Evolutionary conservation across 2,888 invertebrate genomes (phyloP).

Genomic region (Aphodius granarius): DNA sequence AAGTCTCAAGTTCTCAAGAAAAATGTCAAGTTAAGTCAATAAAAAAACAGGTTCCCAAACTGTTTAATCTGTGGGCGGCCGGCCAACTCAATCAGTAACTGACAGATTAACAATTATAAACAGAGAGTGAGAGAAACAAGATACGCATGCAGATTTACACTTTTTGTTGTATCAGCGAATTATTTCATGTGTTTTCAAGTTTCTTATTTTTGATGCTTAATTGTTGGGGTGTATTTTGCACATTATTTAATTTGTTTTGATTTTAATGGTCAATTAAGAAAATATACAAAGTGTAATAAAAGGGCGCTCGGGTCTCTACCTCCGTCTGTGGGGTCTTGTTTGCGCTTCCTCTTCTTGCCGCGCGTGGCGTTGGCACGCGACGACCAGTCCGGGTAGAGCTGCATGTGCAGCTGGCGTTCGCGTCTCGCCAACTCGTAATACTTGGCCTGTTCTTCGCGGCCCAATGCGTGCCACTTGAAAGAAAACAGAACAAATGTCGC

Average conservation of each 20-base stretch:
- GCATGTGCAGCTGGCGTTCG: constrained; percentile 98
- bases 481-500: constrained; percentile 51
- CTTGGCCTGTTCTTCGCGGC: constrained; percentile 98
- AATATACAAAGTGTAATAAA: constrained; percentile 1
- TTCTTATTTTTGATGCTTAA: not conserved
- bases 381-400: constrained; percentile 99
- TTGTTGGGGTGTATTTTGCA: constrained; percentile 25
- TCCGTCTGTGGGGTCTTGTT: constrained; percentile 96
- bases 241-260: constrained; percentile 19
- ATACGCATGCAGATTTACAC: not conserved
- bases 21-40: not conserved
- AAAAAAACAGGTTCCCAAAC: not conserved
- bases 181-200: not conserved
- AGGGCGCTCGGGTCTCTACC: constrained; percentile 63
- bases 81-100: not conserved
- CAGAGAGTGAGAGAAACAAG: constrained; percentile 8
- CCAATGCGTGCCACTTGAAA: constrained; percentile 96
- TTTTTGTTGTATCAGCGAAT: not conserved
- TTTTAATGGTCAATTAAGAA: constrained; percentile 14
- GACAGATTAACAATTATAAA: constrained; percentile 3
- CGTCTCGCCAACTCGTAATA: constrained; percentile 99
- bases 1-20: constrained; percentile 17
- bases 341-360: constrained; percentile 99
- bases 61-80: not conserved
- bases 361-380: constrained; percentile 99